A percentile compares a stretch with the other conserved stretches of the same genome.
These are phyloP conservation scores for Holocentrus rufus DNA, from an alignment of 2,797 vertebrate genomes.

Conservation along the genomic window DNA sequence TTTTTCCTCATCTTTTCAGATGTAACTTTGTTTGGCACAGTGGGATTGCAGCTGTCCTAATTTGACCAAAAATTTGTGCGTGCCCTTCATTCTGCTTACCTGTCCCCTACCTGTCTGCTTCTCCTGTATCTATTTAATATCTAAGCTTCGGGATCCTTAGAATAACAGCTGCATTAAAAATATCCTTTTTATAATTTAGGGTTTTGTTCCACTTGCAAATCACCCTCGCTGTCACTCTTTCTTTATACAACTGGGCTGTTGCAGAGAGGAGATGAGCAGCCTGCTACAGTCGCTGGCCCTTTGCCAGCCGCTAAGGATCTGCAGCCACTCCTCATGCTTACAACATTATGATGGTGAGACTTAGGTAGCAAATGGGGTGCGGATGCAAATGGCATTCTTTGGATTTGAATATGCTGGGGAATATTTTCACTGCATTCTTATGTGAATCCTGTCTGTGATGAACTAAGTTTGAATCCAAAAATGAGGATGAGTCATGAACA, in stretches of 20 bases:
- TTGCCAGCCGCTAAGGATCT: constrained; percentile 35
- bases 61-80: constrained; percentile 1
- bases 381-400: not conserved
- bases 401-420: not conserved
- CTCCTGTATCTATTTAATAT: constrained; percentile 1
- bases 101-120: not conserved
- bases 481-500: not conserved
- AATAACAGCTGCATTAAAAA: constrained; percentile 55
- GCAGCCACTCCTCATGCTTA: constrained; percentile 16
- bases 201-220: constrained; percentile 78
- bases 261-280: constrained; percentile 44
- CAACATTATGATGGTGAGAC: constrained; percentile 14
- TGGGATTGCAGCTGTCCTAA: constrained; percentile 3
- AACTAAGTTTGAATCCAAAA: not conserved
- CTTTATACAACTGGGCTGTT: constrained; percentile 56
- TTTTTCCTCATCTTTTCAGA: constrained; percentile 14
- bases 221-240: constrained; percentile 54
- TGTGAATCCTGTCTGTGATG: not conserved
- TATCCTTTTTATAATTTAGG: constrained; percentile 63
- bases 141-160: constrained; percentile 25
- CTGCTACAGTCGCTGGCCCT: constrained; percentile 18
- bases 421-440: not conserved
- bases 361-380: constrained; percentile 1
- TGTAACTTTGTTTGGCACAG: constrained; percentile 18
- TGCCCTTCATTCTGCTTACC: constrained; percentile 30